Base-by-base conservation (phyloP, 2,888 invertebrate genomes). In the Coleophora flavipennella region DNA sequence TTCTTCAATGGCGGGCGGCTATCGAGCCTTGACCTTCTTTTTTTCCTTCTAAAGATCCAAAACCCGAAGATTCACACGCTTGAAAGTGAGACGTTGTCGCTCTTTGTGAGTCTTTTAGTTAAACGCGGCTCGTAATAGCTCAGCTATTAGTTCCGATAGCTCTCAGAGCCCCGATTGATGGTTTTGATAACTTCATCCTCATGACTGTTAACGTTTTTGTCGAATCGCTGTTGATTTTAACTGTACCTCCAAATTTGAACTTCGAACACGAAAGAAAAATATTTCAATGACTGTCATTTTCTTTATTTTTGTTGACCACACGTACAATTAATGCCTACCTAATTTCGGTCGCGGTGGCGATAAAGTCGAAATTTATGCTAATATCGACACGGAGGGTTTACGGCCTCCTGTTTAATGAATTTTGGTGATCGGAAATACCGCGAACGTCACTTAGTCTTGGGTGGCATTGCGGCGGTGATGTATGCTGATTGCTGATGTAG, bases 371-470 rank as follows among this genome's bases (percentile, higher is more conserved):
- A 73, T 74, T 72, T 75, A 80, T 80, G 75, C 59, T 66, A 73
- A 71, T 69, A 68, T 65, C 58, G 57, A 53, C 53, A 65, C 65
- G 52, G 50, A 48, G 50, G 50, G 61, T 69, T 68, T 64, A 67
- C 55, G 62, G 57, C 50, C 54, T 44, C 45, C 47, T 47, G 57
- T 53, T 64, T 67, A 75, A 75, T 71, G 66, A 70, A 69, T 69
- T 67, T 72, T 42, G 55, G 55, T 67, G 63, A 77, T 72, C 78
- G 77, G 80, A 80, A 80, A 80, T 79, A 67, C 80, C 77, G 55
- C 71, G 70, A 73, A 62, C 58, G 42, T 54, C 50, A 58, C 54
- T 47, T 50, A 57, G 51, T 55, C 51, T 49, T 63, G 67, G 65
- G 63, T 71, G 70, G 74, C 53, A 65, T 46, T 50, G 20, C 6